Percentiles rank a stretch among this genome's conserved stretches.
phyloP scores from a whole-genome alignment of 2,113 vertebrate species.

The Tautogolabrus adspersus region DNA sequence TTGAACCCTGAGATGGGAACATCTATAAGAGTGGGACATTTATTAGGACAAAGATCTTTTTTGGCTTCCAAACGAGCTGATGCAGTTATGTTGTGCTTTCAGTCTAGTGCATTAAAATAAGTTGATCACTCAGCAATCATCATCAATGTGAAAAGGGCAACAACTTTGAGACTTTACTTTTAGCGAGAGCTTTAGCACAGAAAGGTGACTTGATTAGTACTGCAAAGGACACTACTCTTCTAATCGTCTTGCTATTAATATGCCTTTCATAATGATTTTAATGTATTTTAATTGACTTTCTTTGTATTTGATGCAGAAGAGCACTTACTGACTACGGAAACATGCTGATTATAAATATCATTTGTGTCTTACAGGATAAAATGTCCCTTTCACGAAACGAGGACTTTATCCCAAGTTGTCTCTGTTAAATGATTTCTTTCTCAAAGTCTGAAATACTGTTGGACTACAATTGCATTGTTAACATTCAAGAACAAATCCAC shows the following conservation, averaged over 20 bases:
- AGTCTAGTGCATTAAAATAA: slow-evolving; percentile 59
- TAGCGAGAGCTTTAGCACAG: slow-evolving; percentile 23
- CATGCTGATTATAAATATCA: neutral
- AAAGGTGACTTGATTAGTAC: slow-evolving; percentile 16
- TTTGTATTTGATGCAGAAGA: neutral
- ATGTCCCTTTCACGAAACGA: neutral
- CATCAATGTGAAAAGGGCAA: slow-evolving; percentile 53
- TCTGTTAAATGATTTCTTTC: too few relatives aligned
- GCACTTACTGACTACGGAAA: neutral
- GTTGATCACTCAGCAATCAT: slow-evolving; percentile 51
- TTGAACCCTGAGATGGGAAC: slow-evolving; percentile 4
- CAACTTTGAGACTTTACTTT: slow-evolving; percentile 32
- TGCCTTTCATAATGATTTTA: neutral
- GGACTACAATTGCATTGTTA: too few relatives aligned
- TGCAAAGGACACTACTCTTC: slow-evolving; percentile 20
- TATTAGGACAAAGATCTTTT: slow-evolving; percentile 68
- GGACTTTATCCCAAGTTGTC: too few relatives aligned
- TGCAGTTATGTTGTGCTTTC: slow-evolving; percentile 46
- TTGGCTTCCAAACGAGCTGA: slow-evolving; percentile 67
- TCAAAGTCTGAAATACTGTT: too few relatives aligned
- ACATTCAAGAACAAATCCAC: too few relatives aligned
- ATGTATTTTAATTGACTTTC: neutral
- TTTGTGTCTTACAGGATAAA: neutral
- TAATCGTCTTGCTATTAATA: neutral
- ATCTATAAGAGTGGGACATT: slow-evolving; percentile 33